phyloP scores from a whole-genome alignment of 2,797 vertebrate species.

The Eidolon dupreanum region DNA sequence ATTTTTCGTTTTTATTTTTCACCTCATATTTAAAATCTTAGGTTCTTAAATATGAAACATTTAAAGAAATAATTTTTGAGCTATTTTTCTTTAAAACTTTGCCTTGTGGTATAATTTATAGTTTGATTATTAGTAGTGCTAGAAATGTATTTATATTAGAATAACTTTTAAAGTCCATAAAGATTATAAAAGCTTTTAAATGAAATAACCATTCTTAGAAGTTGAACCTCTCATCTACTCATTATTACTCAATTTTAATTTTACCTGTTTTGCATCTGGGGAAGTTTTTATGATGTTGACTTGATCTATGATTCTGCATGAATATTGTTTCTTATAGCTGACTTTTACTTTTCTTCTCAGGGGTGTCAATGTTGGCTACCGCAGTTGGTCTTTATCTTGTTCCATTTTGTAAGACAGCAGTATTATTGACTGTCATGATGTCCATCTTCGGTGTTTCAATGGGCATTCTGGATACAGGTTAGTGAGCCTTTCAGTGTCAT shows the following conservation, averaged over 20 bases:
- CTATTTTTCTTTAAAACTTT: conserved; percentile 7
- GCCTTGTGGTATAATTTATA: not conserved
- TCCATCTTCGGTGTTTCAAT: conserved; percentile 91
- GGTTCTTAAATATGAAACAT: not conserved
- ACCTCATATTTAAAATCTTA: not conserved
- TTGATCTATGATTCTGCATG: not conserved
- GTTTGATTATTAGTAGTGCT: not conserved
- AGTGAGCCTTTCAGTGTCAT: conserved; percentile 34
- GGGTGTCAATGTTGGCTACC: conserved; percentile 90
- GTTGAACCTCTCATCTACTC: not conserved
- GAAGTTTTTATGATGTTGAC: not conserved
- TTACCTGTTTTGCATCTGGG: not conserved
- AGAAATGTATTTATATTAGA: not conserved
- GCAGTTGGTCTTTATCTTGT: conserved; percentile 89
- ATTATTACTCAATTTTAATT: not conserved
- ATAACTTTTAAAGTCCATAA: not conserved
- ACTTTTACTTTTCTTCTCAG: conserved; percentile 81
- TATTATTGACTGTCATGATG: conserved; percentile 86
- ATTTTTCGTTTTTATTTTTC: conserved; percentile 33
- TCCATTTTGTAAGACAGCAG: conserved; percentile 89
- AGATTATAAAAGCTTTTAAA: not conserved
- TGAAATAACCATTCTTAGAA: not conserved
- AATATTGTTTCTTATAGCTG: not conserved
- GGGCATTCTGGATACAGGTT: conserved; percentile 95
- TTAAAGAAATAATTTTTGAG: conserved; percentile 26